Percentiles rank a stretch among this genome's conserved stretches.
Conservation (phyloP, 2,113 vertebrate genomes). For the Lontra canadensis region DNA sequence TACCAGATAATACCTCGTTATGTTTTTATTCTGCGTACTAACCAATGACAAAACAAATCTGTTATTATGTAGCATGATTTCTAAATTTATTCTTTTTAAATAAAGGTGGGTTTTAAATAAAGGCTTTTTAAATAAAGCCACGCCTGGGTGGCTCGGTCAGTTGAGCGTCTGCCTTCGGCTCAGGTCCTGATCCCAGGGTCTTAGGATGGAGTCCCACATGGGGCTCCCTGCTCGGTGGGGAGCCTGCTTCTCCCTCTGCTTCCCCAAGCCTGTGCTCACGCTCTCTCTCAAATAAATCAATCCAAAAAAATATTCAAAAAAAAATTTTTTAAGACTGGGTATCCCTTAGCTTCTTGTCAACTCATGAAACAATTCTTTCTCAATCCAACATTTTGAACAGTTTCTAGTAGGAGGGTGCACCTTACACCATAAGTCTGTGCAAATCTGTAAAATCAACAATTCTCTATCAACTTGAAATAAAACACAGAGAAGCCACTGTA, state of each 20-base stretch:
- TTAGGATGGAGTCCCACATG: no score
- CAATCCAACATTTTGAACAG: neutral
- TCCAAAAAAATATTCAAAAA: no score
- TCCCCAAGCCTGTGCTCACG: no score
- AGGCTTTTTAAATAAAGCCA: no score
- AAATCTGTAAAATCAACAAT: neutral
- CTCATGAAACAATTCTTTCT: neutral
- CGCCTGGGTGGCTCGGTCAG: no score
- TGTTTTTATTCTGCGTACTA: neutral
- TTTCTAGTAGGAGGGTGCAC: neutral
- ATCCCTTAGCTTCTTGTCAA: neutral
- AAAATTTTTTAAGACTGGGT: neutral
- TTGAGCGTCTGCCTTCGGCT: no score
- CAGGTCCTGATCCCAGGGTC: no score
- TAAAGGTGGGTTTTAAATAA: no score
- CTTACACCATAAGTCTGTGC: no score
- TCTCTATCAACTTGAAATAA: constrained; percentile 39
- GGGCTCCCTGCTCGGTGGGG: no score
- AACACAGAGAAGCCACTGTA: constrained; percentile 30
- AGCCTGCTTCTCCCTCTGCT: no score
- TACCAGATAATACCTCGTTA: neutral
- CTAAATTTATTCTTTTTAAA: neutral
- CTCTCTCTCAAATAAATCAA: no score
- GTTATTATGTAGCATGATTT: neutral
- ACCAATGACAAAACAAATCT: neutral